Evolutionary conservation across 2,797 vertebrate species (phyloP).

Genomic region (Hafferia zeledoni): DNA sequence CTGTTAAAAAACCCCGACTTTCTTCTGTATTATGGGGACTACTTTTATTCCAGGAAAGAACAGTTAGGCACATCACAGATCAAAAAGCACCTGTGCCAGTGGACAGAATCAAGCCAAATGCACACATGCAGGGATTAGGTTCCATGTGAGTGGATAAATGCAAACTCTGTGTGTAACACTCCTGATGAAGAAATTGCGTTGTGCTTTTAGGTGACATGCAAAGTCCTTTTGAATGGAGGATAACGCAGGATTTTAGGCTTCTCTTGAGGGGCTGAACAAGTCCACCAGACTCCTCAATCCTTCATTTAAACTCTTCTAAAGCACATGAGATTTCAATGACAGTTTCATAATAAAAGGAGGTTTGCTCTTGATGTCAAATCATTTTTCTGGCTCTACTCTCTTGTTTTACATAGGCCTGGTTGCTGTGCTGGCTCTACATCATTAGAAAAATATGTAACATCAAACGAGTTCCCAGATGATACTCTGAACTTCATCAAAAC

Average conservation of each 20-base stretch:
- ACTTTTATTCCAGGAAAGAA: background rate
- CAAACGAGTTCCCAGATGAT: slow-evolving; percentile 97
- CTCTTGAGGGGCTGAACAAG: background rate
- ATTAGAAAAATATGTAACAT: slow-evolving; percentile 89
- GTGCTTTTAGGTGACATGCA: background rate
- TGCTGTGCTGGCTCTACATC: slow-evolving; percentile 89
- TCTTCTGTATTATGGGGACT: background rate
- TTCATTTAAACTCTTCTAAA: background rate
- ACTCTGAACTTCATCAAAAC: slow-evolving; percentile 99
- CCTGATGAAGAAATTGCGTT: background rate
- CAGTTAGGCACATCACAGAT: background rate
- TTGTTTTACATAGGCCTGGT: slow-evolving; percentile 85
- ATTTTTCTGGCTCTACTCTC: background rate
- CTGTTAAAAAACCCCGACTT: background rate
- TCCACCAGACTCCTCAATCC: background rate
- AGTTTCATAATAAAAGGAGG: slow-evolving; percentile 6
- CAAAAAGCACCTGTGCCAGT: background rate
- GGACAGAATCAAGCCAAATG: background rate
- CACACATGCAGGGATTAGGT: background rate
- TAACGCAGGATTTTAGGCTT: background rate
- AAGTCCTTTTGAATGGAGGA: background rate
- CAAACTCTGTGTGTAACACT: background rate
- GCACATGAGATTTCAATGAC: background rate
- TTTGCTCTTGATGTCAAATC: slow-evolving; percentile 26
- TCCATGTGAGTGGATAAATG: background rate